phyloP scores from a whole-genome alignment of 2,797 vertebrate genomes.

The Lindbergichthys nudifrons region DNA sequence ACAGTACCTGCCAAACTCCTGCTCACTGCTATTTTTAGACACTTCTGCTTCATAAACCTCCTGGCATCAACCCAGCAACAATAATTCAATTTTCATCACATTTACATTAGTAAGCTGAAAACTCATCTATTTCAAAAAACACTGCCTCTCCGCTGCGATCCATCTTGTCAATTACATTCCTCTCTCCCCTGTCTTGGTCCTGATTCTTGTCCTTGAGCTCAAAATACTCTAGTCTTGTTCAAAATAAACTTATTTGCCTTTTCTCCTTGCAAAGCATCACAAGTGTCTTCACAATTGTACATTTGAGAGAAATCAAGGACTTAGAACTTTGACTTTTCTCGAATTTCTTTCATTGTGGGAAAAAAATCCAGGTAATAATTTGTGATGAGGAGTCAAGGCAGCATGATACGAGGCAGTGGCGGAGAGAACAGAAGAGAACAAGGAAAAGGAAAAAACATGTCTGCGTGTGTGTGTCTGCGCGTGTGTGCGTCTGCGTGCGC shows the following conservation, averaged over 20 bases:
- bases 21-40: constrained; percentile 30
- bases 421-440: neutral
- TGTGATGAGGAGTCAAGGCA: neutral
- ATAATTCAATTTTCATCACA: constrained; percentile 35
- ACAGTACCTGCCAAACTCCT: constrained; percentile 19
- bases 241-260: constrained; percentile 4
- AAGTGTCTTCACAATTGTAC: constrained; percentile 3
- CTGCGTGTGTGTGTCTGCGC: neutral
- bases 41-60: constrained; percentile 38
- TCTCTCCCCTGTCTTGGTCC: neutral
- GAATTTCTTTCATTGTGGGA: constrained; percentile 2
- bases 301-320: neutral
- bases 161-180: constrained; percentile 15
- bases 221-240: constrained; percentile 21
- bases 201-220: constrained; percentile 26
- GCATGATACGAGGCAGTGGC: neutral
- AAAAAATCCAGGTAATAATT: constrained; percentile 12
- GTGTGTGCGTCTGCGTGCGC: too few species aligned
- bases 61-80: constrained; percentile 15
- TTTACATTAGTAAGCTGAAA: constrained; percentile 30
- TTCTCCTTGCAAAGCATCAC: constrained; percentile 7
- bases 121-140: constrained; percentile 16
- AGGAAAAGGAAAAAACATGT: constrained; percentile 17
- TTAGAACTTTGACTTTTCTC: neutral
- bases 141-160: neutral